Percentiles rank a stretch among this genome's conserved stretches.
These are phyloP conservation scores for Geotrupes spiniger DNA, from an alignment of 2,888 invertebrate genomes.

Conservation along the genomic window DNA sequence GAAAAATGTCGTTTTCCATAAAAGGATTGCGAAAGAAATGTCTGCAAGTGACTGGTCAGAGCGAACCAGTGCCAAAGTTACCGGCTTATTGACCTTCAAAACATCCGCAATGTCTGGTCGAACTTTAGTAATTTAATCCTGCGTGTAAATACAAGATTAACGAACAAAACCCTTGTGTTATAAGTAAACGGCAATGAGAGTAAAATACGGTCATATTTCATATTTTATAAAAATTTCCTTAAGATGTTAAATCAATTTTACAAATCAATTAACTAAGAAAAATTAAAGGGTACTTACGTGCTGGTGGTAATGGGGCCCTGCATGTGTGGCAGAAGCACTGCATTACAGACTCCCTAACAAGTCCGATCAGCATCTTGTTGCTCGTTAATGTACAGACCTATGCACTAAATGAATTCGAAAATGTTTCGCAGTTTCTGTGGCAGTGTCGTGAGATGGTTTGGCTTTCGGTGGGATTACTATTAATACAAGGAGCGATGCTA, in stretches of 20 bases:
- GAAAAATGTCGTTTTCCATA: too few species aligned
- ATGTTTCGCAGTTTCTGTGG: conserved; percentile 16
- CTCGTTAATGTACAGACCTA: background rate
- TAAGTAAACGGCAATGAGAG: conserved; percentile 3
- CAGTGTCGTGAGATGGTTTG: conserved; percentile 13
- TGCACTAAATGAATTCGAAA: conserved; percentile 13
- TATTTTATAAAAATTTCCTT: background rate
- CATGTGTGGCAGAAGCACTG: conserved; percentile 93
- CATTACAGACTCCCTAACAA: conserved; percentile 88
- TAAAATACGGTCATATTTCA: conserved; percentile 1
- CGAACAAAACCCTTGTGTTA: background rate
- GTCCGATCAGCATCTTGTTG: conserved; percentile 76
- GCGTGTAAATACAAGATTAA: background rate
- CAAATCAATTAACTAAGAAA: too few species aligned
- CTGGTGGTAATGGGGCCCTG: conserved; percentile 78
- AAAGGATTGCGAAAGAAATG: background rate
- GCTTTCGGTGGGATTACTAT: conserved; percentile 8
- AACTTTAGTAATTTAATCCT: background rate
- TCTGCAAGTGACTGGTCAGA: background rate
- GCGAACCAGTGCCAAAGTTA: conserved; percentile 1
- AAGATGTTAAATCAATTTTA: too few species aligned
- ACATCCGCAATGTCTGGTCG: background rate
- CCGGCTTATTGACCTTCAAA: conserved; percentile 19
- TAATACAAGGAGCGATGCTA: background rate
- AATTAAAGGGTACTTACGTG: conserved; percentile 62